phyloP scores from a whole-genome alignment of 2,888 invertebrate genomes.

The Schizaphis graminum region DNA sequence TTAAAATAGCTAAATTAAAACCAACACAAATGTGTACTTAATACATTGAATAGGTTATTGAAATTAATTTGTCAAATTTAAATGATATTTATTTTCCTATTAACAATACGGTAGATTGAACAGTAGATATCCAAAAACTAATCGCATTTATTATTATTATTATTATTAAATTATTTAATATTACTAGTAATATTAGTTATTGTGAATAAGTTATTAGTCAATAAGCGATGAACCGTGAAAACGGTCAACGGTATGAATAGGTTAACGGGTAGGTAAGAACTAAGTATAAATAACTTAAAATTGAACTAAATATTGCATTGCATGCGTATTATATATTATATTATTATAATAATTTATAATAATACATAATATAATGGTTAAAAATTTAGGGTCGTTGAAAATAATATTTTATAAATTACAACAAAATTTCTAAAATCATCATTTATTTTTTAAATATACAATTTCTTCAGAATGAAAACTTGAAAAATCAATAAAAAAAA shows the following conservation, averaged over 20 bases:
- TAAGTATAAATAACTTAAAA: neutral
- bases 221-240: neutral
- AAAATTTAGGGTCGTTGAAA: neutral
- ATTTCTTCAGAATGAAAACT: too few relatives aligned
- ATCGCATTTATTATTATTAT: neutral
- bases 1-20: neutral
- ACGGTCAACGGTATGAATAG: neutral
- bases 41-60: too few relatives aligned
- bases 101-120: neutral
- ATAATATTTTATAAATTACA: neutral
- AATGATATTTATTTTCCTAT: neutral
- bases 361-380: too few relatives aligned
- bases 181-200: neutral
- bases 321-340: neutral
- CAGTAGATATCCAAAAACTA: neutral
- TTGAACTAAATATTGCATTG: neutral
- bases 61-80: neutral
- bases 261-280: neutral
- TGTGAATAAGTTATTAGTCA: neutral
- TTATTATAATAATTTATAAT: too few relatives aligned
- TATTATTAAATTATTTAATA: neutral
- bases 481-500: too few relatives aligned
- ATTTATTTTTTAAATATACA: too few relatives aligned
- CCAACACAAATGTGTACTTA: too few relatives aligned
- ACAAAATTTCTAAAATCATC: too few relatives aligned